phyloP scores from a whole-genome alignment of 53 echinoderm and acorn worm species.

The Holothuria scabra region DNA sequence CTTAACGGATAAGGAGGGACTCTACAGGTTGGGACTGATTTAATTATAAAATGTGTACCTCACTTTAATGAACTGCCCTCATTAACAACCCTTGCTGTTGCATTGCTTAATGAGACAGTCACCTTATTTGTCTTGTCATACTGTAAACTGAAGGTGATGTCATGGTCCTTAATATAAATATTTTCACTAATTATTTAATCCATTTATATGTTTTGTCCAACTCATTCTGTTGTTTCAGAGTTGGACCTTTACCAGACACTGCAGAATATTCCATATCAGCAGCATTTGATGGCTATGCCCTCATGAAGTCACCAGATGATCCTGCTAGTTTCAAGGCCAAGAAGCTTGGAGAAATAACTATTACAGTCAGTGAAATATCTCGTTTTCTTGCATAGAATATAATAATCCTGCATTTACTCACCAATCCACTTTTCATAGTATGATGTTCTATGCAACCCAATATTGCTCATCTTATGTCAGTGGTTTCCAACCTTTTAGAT shows the following conservation, averaged over 20 bases:
- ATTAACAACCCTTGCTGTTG: too few species aligned
- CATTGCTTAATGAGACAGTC: too few species aligned
- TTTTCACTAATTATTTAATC: background rate
- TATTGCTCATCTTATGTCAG: too few species aligned
- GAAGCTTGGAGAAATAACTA: conserved; percentile 92
- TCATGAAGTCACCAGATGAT: conserved; percentile 70
- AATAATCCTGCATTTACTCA: too few species aligned
- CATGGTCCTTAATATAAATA: background rate
- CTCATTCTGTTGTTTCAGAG: conserved; percentile 49
- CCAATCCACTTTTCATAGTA: too few species aligned
- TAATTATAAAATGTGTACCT: background rate
- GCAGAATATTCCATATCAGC: conserved; percentile 76
- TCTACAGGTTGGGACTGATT: conserved; percentile 68
- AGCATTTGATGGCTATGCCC: conserved; percentile 74
- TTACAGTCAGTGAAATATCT: conserved; percentile 60
- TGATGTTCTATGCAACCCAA: too few species aligned
- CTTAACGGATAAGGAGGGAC: conserved; percentile 69
- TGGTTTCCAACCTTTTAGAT: too few species aligned
- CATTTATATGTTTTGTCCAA: background rate
- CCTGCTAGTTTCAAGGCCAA: conserved; percentile 81
- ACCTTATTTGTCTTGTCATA: background rate
- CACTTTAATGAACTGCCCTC: too few species aligned
- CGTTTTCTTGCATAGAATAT: too few species aligned
- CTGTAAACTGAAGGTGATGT: background rate
- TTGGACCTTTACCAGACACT: conserved; percentile 92